Evolutionary conservation across 2,797 vertebrate genomes (phyloP), one percentile per base, ranked within the genome.

Genomic region (Meriones psammophilus): DNA sequence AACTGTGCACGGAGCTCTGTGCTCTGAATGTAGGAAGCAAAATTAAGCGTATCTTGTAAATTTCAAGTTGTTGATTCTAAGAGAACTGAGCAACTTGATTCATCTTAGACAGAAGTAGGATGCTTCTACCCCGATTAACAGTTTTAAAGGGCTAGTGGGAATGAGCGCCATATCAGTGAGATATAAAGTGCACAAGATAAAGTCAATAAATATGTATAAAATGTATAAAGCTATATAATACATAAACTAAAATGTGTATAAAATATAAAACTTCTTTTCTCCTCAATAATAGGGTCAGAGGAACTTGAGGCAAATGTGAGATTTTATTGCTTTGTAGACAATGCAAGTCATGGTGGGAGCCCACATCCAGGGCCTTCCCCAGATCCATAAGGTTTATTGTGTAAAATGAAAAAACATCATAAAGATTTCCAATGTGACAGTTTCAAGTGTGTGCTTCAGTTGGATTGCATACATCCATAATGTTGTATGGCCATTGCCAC

Each of bases 331-430:
- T 71, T 50, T 73, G 24, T 28, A 4, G 33, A 13, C 30, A 56
- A 8, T 2, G n/a, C 36, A 10, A 4, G 12, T 6, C 30, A 39
- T 2, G 10, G 0, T 80, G 8, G 3, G 42, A 46, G 20, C 15
- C 42, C 30, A 26, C 2, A 8, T 14, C 4, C 8, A 26, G 83
- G 8, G 50, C 42, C 42, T 28, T 36, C 5, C 26, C 17, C 14
- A 12, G 26, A 28, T 50, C n/a, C 13, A 13, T 26, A 56, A n/a
- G 60, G 64, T 60, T 91, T 42, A 62, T 17, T 76, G 73, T 79
- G 18, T 46, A 50, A 80, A 42, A 58, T 18, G 17, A 54, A 83
- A 54, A 83, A 14, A 36, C 12, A 36, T 54, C 2, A 2, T 74
- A 58, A 74, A 14, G 12, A 66, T 76, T 66, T 33, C 58, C 22